These are phyloP conservation scores for Piaya cayana DNA, from an alignment of 2,113 vertebrate genomes.

Conservation along the genomic window DNA sequence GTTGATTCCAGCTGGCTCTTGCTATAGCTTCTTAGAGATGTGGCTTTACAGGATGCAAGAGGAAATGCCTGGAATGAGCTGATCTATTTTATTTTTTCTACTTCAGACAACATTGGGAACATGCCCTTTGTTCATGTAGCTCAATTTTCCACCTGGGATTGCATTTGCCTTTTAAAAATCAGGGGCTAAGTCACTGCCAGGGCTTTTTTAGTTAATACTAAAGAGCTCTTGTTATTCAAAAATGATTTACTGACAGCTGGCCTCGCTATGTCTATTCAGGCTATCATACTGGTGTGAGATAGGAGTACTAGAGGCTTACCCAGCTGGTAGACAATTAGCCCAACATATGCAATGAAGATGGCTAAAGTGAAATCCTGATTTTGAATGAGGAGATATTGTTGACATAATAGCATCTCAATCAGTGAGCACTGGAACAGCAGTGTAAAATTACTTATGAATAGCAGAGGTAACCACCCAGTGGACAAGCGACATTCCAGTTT, in stretches of 20 bases:
- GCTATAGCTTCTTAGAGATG: neutral
- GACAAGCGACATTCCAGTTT: conserved; percentile 1
- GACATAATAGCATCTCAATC: conserved; percentile 61
- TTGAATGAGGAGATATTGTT: conserved; percentile 55
- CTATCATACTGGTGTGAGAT: conserved; percentile 24
- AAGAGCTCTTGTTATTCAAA: conserved; percentile 60
- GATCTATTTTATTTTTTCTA: conserved; percentile 20
- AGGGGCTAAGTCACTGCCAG: conserved; percentile 60
- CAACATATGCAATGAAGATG: conserved; percentile 32
- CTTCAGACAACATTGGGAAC: conserved; percentile 22
- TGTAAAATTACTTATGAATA: conserved; percentile 32
- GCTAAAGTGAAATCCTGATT: conserved; percentile 56
- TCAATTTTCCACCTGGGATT: conserved; percentile 29
- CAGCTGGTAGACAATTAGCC: conserved; percentile 57
- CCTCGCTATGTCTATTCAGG: conserved; percentile 2
- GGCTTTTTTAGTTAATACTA: conserved; percentile 50
- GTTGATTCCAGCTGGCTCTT: conserved; percentile 4
- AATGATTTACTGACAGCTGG: conserved; percentile 59
- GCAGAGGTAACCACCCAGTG: conserved; percentile 20
- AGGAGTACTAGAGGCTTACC: conserved; percentile 44
- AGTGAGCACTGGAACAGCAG: conserved; percentile 41
- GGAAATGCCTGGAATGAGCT: conserved; percentile 18
- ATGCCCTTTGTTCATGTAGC: conserved; percentile 11
- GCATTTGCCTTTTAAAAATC: conserved; percentile 52
- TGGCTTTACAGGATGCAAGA: neutral